Evolutionary conservation across 2,888 invertebrate species (phyloP).

Genomic region (Conus canariensis): DNA sequence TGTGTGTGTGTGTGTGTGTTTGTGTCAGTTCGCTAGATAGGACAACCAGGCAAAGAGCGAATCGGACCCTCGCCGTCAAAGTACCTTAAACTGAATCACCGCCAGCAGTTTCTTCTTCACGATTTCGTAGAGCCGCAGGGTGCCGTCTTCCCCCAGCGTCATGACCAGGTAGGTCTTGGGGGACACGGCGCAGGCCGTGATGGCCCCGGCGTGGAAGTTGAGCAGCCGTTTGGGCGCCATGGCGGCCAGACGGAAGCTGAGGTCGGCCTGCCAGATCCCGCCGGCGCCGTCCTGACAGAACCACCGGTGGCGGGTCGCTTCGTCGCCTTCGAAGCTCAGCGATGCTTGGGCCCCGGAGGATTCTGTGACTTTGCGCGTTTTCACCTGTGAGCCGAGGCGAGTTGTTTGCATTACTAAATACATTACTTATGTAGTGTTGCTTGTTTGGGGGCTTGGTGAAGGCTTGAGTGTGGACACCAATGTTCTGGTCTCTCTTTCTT

Average conservation of each 20-base stretch:
- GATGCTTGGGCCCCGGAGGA: not conserved
- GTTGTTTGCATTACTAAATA: too few species aligned
- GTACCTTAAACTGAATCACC: conserved; percentile 14
- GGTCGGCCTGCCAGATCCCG: conserved; percentile 49
- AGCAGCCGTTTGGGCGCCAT: not conserved
- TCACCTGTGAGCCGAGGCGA: too few species aligned
- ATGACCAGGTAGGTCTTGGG: conserved; percentile 35
- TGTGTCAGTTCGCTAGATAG: too few species aligned
- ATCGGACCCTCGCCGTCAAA: too few species aligned
- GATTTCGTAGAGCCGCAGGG: conserved; percentile 45
- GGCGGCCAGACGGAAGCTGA: conserved; percentile 46
- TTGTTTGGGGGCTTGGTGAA: not conserved
- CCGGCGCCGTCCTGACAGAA: conserved; percentile 51
- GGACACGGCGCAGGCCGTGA: conserved; percentile 43
- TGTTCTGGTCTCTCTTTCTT: not conserved
- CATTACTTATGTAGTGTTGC: not conserved
- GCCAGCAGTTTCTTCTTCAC: conserved; percentile 45
- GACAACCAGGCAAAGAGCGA: too few species aligned
- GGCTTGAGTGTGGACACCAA: not conserved
- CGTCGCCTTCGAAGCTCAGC: not conserved
- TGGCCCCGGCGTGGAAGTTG: conserved; percentile 45
- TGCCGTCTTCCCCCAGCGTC: conserved; percentile 49
- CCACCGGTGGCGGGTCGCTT: conserved; percentile 36
- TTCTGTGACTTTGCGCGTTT: not conserved
- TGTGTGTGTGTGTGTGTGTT: too few species aligned